phyloP scores from a whole-genome alignment of 2,797 vertebrate genomes.

The Notolabrus celidotus region DNA sequence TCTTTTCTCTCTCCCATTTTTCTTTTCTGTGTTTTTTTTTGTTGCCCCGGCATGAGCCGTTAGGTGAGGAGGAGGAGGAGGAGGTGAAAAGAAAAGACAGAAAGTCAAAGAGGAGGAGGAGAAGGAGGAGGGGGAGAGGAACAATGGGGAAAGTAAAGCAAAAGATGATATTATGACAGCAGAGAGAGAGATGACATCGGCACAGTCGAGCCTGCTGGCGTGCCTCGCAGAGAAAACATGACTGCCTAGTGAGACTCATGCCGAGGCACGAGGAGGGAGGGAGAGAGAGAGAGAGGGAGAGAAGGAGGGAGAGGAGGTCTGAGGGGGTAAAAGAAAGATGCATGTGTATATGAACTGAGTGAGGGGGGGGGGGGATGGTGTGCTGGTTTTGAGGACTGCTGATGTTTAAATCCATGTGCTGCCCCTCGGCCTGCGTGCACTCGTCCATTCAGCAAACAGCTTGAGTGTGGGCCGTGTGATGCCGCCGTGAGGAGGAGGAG shows the following conservation, averaged over 20 bases:
- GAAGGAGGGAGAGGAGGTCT: slow-evolving; percentile 5
- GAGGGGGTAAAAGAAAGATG: slow-evolving; percentile 16
- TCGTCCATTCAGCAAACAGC: slow-evolving; percentile 38
- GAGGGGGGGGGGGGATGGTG: slow-evolving; percentile 28
- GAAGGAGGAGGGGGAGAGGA: slow-evolving; percentile 22
- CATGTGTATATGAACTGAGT: not conserved
- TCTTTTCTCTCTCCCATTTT: slow-evolving; percentile 36
- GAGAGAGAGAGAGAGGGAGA: not conserved
- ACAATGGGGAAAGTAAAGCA: slow-evolving; percentile 74
- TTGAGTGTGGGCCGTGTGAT: slow-evolving; percentile 29
- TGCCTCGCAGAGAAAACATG: slow-evolving; percentile 73
- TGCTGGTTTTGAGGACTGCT: slow-evolving; percentile 27
- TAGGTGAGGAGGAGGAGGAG: slow-evolving; percentile 21
- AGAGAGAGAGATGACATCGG: slow-evolving; percentile 61
- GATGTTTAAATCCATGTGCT: slow-evolving; percentile 43
- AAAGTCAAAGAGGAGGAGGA: slow-evolving; percentile 29
- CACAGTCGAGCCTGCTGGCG: slow-evolving; percentile 60
- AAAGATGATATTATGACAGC: slow-evolving; percentile 80
- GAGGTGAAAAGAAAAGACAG: slow-evolving; percentile 7
- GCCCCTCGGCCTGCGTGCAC: slow-evolving; percentile 18
- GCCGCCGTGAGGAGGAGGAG: slow-evolving; percentile 19
- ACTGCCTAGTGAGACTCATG: slow-evolving; percentile 64
- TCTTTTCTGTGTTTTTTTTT: slow-evolving; percentile 20
- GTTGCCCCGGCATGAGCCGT: slow-evolving; percentile 56
- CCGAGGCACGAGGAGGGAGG: slow-evolving; percentile 26